Evolutionary conservation across 2,797 vertebrate genomes (phyloP).

Genomic region (Chaetodon trifasciatus): DNA sequence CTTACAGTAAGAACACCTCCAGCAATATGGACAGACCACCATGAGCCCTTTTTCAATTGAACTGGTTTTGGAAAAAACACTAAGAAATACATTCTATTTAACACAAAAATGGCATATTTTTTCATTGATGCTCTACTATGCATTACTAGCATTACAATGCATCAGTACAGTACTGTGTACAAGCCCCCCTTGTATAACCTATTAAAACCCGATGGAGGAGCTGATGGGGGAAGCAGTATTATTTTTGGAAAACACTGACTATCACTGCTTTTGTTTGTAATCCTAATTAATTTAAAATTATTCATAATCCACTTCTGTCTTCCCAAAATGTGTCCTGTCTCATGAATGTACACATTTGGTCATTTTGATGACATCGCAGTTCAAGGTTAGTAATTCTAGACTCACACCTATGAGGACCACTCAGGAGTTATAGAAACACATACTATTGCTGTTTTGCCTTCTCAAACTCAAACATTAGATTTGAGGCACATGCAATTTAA

Average conservation of each 20-base stretch:
- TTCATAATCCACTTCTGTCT: not conserved
- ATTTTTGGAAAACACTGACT: not conserved
- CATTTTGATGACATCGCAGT: not conserved
- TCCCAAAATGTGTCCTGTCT: not conserved
- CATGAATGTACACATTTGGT: not conserved
- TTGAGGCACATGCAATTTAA: constrained; percentile 74
- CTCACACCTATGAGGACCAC: not conserved
- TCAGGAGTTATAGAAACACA: not conserved
- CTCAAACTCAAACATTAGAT: constrained; percentile 36
- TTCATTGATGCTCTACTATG: not conserved
- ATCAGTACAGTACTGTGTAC: not conserved
- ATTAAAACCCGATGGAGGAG: not conserved
- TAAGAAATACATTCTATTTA: not conserved
- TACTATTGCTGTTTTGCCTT: constrained; percentile 6
- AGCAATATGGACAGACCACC: constrained; percentile 8
- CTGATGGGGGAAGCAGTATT: too few relatives aligned
- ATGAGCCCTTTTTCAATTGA: not conserved
- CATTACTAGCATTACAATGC: not conserved
- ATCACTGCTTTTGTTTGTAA: not conserved
- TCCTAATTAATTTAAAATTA: not conserved
- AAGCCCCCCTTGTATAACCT: not conserved
- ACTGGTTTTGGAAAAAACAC: not conserved
- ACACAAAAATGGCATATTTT: not conserved
- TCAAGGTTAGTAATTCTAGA: constrained; percentile 1
- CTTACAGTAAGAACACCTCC: constrained; percentile 20